Evolutionary conservation across 2,113 vertebrate genomes (phyloP).

Genomic region (Sinocyclocheilus anshuiensis): DNA sequence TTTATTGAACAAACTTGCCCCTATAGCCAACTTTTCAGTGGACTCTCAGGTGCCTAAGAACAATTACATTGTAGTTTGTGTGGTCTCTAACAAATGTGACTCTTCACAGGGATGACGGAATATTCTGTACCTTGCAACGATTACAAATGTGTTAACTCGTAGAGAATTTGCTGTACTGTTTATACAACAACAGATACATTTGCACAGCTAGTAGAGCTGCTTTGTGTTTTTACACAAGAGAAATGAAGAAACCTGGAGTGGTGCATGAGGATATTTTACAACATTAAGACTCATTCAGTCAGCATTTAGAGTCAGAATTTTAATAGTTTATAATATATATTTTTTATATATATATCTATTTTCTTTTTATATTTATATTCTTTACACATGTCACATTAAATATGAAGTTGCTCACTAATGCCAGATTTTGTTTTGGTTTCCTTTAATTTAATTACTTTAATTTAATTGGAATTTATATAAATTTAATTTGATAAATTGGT

Average conservation of each 20-base stretch:
- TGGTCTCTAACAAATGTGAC: not conserved
- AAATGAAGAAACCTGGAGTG: not conserved
- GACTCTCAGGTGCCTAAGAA: slow-evolving; percentile 88
- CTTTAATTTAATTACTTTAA: too few species aligned
- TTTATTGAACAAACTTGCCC: slow-evolving; percentile 82
- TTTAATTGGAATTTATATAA: too few species aligned
- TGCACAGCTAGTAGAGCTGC: not conserved
- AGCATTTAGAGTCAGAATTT: not conserved
- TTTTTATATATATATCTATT: too few species aligned
- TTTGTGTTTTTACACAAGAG: not conserved
- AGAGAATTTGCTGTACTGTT: not conserved
- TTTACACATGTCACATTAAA: not conserved
- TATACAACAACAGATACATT: not conserved
- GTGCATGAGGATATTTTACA: not conserved
- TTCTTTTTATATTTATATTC: too few species aligned
- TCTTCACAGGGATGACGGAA: too few species aligned
- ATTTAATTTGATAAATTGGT: not conserved
- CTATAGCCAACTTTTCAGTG: slow-evolving; percentile 90
- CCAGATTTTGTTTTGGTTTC: not conserved
- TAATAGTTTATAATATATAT: not conserved
- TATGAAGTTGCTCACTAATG: not conserved
- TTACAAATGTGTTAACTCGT: not conserved
- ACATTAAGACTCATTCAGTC: not conserved
- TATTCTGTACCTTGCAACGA: too few species aligned
- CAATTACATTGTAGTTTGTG: not conserved